A percentile compares a stretch with the other conserved stretches of the same genome.
phyloP scores from a whole-genome alignment of 1,140 invertebrate species.

The Psilanteris sp. region DNA sequence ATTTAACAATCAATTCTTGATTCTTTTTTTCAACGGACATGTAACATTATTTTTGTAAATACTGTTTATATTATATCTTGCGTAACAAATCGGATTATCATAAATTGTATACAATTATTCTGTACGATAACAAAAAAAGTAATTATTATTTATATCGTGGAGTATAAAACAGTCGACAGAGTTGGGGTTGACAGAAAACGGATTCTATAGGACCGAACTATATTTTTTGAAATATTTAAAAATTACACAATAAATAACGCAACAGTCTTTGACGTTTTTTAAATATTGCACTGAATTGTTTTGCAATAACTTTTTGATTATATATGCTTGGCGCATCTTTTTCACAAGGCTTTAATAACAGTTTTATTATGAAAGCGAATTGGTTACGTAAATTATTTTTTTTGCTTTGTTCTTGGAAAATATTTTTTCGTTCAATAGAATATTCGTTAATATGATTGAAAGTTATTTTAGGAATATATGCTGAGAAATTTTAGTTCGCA shows the following conservation, averaged over 20 bases:
- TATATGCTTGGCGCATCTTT: neutral
- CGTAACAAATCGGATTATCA: constrained; percentile 22
- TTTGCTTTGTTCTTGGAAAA: constrained; percentile 9
- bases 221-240: constrained; percentile 16
- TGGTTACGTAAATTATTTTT: constrained; percentile 9
- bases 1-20: constrained; percentile 27
- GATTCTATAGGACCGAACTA: constrained; percentile 7
- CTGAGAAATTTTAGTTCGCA: constrained; percentile 18
- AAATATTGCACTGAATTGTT: constrained; percentile 6
- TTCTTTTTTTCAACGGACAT: constrained; percentile 7
- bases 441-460: constrained; percentile 34
- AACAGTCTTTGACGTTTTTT: constrained; percentile 6
- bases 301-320: neutral
- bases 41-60: constrained; percentile 15
- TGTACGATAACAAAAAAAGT: too few relatives aligned
- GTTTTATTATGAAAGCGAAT: constrained; percentile 3
- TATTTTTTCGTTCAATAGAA: constrained; percentile 19
- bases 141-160: constrained; percentile 22
- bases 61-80: constrained; percentile 11
- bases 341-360: constrained; percentile 10
- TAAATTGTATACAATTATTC: constrained; percentile 15
- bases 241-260: constrained; percentile 20
- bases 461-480: constrained; percentile 71
- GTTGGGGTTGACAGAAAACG: neutral
- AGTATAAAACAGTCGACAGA: neutral